phyloP scores from a whole-genome alignment of 2,113 vertebrate genomes.

The Theropithecus gelada region DNA sequence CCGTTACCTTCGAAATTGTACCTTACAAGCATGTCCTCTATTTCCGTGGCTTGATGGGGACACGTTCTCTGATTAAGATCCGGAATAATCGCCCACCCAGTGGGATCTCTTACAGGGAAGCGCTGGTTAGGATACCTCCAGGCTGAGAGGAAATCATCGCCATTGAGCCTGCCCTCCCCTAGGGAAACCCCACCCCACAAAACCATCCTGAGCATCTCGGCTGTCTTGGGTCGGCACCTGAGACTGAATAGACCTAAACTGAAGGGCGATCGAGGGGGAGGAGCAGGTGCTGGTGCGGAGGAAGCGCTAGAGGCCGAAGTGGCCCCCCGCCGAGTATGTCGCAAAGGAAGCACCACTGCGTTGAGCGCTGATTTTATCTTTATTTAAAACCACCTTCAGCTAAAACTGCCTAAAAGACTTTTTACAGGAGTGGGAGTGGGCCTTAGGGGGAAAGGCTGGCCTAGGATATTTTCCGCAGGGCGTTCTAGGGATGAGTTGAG shows the following conservation, averaged over 20 bases:
- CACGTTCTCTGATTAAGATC: background rate
- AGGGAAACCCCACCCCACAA: background rate
- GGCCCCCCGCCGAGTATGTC: rapidly evolving
- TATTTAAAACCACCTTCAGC: background rate
- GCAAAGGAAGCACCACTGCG: rapidly evolving
- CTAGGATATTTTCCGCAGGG: background rate
- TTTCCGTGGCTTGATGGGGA: background rate
- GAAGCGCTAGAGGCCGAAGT: rapidly evolving
- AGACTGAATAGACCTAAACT: background rate
- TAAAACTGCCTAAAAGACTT: background rate
- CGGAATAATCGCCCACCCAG: background rate
- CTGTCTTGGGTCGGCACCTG: rapidly evolving
- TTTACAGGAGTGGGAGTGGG: background rate
- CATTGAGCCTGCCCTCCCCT: background rate
- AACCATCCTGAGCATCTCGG: background rate
- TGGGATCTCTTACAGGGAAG: background rate
- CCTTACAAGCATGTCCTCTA: background rate
- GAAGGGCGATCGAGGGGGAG: background rate
- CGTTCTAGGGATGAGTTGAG: background rate
- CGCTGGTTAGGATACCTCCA: background rate
- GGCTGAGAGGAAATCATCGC: rapidly evolving
- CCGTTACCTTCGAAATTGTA: background rate
- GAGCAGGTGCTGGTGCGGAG: rapidly evolving
- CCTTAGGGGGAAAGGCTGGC: background rate
- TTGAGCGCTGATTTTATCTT: background rate